Conservation (phyloP, 1,140 invertebrate species). For the Cotesia chilonis region DNA sequence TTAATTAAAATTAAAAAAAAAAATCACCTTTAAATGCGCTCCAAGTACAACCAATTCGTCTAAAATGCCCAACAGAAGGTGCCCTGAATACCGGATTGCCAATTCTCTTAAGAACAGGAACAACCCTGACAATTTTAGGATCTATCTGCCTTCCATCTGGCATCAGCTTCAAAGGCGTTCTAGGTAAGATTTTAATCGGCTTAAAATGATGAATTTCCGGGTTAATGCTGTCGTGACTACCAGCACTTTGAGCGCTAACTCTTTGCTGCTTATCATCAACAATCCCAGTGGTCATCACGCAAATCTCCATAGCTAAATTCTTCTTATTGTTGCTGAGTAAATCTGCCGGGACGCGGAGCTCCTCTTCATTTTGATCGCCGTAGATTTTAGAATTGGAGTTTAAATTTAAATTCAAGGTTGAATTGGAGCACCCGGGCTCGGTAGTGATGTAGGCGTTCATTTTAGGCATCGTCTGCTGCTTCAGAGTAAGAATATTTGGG, state of each 20-base stretch:
- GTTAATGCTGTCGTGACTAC: slow-evolving; percentile 69
- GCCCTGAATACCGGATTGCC: slow-evolving; percentile 52
- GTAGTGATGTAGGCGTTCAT: slow-evolving; percentile 45
- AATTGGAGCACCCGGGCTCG: slow-evolving; percentile 52
- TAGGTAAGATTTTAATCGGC: slow-evolving; percentile 67
- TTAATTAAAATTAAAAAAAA: background rate
- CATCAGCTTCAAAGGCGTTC: slow-evolving; percentile 58
- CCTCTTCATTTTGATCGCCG: slow-evolving; percentile 64
- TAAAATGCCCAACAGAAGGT: slow-evolving; percentile 52
- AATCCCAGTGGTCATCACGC: slow-evolving; percentile 44
- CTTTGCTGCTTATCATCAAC: slow-evolving; percentile 53
- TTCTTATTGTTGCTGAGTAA: slow-evolving; percentile 64
- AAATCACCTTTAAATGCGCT: slow-evolving; percentile 61
- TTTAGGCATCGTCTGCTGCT: slow-evolving; percentile 47
- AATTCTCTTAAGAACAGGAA: slow-evolving; percentile 54
- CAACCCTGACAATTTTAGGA: slow-evolving; percentile 61
- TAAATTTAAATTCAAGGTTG: too few relatives aligned
- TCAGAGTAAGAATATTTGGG: slow-evolving; percentile 49
- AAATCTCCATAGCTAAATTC: slow-evolving; percentile 59
- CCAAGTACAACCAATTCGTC: slow-evolving; percentile 60
- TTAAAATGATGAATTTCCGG: slow-evolving; percentile 71
- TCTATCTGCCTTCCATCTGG: slow-evolving; percentile 60
- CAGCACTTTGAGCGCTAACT: slow-evolving; percentile 61
- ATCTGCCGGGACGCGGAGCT: slow-evolving; percentile 67
- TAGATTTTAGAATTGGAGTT: slow-evolving; percentile 56